Conservation (phyloP, 2,888 invertebrate genomes). For the Strigamia maritima region DNA sequence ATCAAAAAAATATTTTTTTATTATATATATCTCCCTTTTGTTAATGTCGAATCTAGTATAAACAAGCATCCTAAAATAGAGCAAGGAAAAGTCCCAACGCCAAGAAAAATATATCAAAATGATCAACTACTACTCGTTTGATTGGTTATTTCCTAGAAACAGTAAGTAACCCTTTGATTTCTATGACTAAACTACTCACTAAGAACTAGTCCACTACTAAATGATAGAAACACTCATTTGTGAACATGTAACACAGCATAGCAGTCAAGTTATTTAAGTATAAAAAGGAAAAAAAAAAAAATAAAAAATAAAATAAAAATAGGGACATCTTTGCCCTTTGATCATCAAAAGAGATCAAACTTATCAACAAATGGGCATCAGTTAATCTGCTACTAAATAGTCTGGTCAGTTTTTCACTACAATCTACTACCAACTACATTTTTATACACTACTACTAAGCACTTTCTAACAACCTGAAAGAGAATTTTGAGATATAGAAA, state of each 20-base stretch:
- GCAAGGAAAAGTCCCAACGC: conserved; percentile 5
- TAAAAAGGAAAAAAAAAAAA: not conserved
- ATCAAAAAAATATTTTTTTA: not conserved
- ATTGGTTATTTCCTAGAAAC: not conserved
- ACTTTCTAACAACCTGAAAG: conserved; percentile 1
- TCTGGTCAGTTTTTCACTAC: conserved; percentile 10
- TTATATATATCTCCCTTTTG: not conserved
- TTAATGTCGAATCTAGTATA: conserved; percentile 10
- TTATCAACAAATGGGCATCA: not conserved
- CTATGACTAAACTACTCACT: not conserved
- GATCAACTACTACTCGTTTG: not conserved
- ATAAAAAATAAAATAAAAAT: not conserved
- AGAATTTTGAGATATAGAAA: not conserved
- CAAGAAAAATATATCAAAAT: conserved; percentile 1
- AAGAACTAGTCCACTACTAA: not conserved
- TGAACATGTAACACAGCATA: conserved; percentile 35
- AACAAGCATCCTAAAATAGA: conserved; percentile 5
- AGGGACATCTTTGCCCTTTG: not conserved
- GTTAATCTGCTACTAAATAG: not conserved
- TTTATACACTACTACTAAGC: not conserved
- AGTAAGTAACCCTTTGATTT: conserved; percentile 6
- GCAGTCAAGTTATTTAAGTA: conserved; percentile 23
- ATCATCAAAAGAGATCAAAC: not conserved
- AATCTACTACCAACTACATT: not conserved
- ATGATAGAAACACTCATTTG: conserved; percentile 11